Conservation (phyloP, 2,888 invertebrate species). For the Cecidostiba fungosa region DNA sequence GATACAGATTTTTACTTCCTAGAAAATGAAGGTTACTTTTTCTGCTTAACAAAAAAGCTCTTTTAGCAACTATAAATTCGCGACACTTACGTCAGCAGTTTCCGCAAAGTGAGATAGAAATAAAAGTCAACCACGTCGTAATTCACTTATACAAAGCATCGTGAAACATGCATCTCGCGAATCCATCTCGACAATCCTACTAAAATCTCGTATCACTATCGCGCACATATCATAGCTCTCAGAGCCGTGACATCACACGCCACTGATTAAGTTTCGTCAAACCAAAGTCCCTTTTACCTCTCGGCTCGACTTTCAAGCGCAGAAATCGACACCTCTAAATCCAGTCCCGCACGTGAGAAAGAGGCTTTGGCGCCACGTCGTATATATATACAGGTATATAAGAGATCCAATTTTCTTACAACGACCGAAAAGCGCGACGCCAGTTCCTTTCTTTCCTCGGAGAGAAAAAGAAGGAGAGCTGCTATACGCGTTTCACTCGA, state of each 20-base stretch:
- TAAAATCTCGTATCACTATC: not conserved
- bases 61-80: no score
- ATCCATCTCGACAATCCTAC: not conserved
- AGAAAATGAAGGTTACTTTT: not conserved
- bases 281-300: constrained; percentile 26
- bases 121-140: not conserved
- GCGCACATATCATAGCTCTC: not conserved
- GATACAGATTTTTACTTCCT: not conserved
- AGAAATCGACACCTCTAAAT: constrained; percentile 43
- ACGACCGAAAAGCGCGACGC: not conserved
- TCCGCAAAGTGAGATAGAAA: not conserved
- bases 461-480: not conserved
- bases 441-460: not conserved
- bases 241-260: not conserved
- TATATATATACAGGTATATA: not conserved
- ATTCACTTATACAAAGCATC: not conserved
- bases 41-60: not conserved
- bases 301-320: not conserved
- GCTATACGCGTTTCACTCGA: not conserved
- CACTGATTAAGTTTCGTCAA: constrained; percentile 36
- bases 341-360: not conserved
- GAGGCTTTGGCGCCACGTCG: not conserved
- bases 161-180: not conserved
- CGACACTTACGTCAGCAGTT: not conserved
- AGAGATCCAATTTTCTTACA: constrained; percentile 10